Conservation (phyloP, 2,888 invertebrate species). For the Esperia sulphurella region DNA sequence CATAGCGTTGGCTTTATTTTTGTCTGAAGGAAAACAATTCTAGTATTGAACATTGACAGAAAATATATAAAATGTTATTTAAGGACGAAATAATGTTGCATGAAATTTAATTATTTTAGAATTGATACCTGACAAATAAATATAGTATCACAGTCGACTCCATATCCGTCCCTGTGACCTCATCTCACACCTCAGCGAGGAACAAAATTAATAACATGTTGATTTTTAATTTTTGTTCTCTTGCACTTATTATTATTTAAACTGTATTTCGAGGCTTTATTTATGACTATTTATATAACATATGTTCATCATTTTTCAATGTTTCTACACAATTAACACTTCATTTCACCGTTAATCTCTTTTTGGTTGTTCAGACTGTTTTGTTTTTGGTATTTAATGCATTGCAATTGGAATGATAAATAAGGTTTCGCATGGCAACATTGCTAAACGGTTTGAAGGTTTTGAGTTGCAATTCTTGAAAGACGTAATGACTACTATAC, state of each 20-base stretch:
- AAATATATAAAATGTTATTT: background rate
- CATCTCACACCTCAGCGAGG: constrained; percentile 72
- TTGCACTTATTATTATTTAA: constrained; percentile 78
- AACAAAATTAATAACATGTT: constrained; percentile 77
- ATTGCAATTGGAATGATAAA: constrained; percentile 35
- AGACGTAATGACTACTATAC: too few species aligned
- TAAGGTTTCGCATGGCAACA: constrained; percentile 36
- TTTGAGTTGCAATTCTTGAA: too few species aligned
- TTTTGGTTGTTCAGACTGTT: constrained; percentile 51
- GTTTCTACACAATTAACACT: constrained; percentile 78
- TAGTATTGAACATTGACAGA: too few species aligned
- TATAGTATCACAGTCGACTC: constrained; percentile 28
- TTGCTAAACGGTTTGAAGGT: background rate
- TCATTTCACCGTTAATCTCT: constrained; percentile 72
- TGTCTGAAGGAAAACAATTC: too few species aligned
- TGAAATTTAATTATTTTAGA: too few species aligned
- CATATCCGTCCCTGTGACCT: constrained; percentile 36
- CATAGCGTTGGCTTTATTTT: too few species aligned
- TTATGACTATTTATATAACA: constrained; percentile 79
- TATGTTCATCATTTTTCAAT: constrained; percentile 79
- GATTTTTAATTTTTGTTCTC: constrained; percentile 75
- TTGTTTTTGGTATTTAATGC: constrained; percentile 51
- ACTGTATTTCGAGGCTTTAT: constrained; percentile 74
- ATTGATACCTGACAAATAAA: background rate
- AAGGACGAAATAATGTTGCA: background rate